Conservation (phyloP, 2,797 vertebrate genomes). For the Sciurus vulgaris region DNA sequence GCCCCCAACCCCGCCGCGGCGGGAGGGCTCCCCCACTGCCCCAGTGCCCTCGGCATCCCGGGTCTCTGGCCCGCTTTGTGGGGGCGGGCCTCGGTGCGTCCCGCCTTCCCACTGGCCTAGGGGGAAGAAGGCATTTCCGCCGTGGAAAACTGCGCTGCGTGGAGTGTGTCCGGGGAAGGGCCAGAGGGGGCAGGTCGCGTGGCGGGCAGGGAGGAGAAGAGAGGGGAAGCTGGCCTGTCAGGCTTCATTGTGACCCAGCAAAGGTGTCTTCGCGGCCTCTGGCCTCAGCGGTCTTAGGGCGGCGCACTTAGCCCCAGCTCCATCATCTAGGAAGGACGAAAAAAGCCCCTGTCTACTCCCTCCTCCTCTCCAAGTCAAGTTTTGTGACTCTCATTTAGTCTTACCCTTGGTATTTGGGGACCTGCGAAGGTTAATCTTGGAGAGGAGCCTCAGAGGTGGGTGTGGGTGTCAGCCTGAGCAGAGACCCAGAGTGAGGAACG, state of each 20-base stretch:
- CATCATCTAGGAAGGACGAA: neutral
- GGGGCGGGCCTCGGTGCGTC: neutral
- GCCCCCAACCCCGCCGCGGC: neutral
- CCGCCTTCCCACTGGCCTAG: neutral
- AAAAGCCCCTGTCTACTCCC: neutral
- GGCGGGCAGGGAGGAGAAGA: neutral
- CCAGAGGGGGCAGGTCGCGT: neutral
- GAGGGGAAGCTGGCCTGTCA: neutral
- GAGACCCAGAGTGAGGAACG: neutral
- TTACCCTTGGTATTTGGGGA: neutral
- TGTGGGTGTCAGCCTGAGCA: neutral
- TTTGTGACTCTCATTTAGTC: neutral
- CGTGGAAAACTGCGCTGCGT: constrained; percentile 26
- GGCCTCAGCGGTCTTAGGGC: neutral
- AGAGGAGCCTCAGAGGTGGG: neutral
- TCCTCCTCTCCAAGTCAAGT: neutral
- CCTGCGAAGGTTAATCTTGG: neutral
- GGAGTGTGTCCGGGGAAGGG: neutral
- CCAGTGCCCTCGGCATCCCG: neutral
- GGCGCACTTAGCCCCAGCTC: neutral
- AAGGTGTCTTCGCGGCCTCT: neutral
- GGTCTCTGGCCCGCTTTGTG: neutral
- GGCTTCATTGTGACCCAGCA: neutral
- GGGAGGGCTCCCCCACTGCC: neutral
- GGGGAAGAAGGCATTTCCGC: constrained; percentile 49